Base-by-base conservation (phyloP, 2,888 invertebrate genomes). In the Cordilura impudica region DNA sequence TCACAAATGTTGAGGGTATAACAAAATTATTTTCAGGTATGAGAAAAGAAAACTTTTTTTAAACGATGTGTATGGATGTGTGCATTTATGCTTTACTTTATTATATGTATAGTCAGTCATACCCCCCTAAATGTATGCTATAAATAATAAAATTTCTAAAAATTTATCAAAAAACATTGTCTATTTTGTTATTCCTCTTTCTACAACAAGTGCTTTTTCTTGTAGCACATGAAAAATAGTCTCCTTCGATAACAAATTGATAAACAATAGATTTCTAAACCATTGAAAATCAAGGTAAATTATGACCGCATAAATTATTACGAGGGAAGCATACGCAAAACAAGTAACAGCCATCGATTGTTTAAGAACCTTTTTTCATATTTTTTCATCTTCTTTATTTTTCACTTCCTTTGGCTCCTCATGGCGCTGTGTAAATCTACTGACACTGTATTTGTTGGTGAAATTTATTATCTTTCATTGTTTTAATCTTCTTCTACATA, bases 381-480 rank as follows among this genome's bases (percentile, higher is more conserved):
- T 56, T n/a, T 61, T 69, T 43, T 23, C 26, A 54, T 23, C 12
- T 31, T 31, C n/a, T 47, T 49, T 39, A 18, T n/a, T 1, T 31
- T 39, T 39, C 45, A 53, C 23, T 47, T 58, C 2, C 45, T 23
- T 58, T 29, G 10, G 1, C 2, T 5, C 14, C 6, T 6, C 0
- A 58, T 26, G 16, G 56, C 49, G 56, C 56, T 60, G 63, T 66
- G 43, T 56, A 39, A 67, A 65, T 73, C 70, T 47, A 61, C 79
- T 79, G 79, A 56, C 75, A 71, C 56, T 49, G 71, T 75, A 54
- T 66, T 65, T 53, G 61, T 29, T 43, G 54, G 56, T 71, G 56
- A 67, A 79, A 79, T 79, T 79, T 79, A 79, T 79, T 79, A 75
- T 56, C 75, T 54, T 75, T 56, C 51, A 75, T 79, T 75, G 79